A percentile compares a stretch with the other conserved stretches of the same genome.
Conservation (phyloP, 2,888 invertebrate genomes). For the Thyatira batis region DNA sequence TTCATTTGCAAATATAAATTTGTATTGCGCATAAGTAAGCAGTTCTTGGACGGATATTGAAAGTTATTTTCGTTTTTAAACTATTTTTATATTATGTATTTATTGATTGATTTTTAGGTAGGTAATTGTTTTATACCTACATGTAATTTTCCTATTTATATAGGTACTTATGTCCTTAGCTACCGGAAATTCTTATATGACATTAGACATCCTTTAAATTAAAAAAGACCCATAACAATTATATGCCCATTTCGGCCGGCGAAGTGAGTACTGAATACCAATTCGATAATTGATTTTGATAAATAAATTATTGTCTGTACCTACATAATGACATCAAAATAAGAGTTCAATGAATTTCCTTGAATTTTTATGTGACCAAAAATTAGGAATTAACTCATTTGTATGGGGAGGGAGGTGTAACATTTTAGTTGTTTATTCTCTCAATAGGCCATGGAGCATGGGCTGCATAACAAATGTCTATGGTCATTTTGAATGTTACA, state of each 20-base stretch:
- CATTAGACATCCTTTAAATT: background rate
- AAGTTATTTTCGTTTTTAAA: slow-evolving; percentile 30
- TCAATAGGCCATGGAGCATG: slow-evolving; percentile 33
- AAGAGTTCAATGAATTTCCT: slow-evolving; percentile 56
- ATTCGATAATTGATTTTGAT: background rate
- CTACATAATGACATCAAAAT: slow-evolving; percentile 19
- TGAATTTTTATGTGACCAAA: slow-evolving; percentile 47
- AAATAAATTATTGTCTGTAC: background rate
- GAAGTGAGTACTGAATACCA: background rate
- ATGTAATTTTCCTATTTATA: no score
- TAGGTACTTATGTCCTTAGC: no score
- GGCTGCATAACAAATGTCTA: slow-evolving; percentile 48
- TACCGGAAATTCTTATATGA: background rate
- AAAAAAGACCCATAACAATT: background rate
- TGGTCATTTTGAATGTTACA: slow-evolving; percentile 34
- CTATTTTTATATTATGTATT: slow-evolving; percentile 33
- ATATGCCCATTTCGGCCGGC: slow-evolving; percentile 9
- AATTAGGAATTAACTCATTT: slow-evolving; percentile 35
- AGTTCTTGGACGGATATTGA: slow-evolving; percentile 22
- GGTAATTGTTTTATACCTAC: background rate
- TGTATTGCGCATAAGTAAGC: slow-evolving; percentile 13
- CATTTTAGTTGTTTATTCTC: slow-evolving; percentile 47
- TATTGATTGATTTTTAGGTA: slow-evolving; percentile 32
- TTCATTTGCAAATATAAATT: background rate
- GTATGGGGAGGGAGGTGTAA: slow-evolving; percentile 33